Percentiles rank a stretch among this genome's conserved stretches.
Evolutionary conservation across 2,888 invertebrate genomes (phyloP).

Genomic region (Piscicola geometra): DNA sequence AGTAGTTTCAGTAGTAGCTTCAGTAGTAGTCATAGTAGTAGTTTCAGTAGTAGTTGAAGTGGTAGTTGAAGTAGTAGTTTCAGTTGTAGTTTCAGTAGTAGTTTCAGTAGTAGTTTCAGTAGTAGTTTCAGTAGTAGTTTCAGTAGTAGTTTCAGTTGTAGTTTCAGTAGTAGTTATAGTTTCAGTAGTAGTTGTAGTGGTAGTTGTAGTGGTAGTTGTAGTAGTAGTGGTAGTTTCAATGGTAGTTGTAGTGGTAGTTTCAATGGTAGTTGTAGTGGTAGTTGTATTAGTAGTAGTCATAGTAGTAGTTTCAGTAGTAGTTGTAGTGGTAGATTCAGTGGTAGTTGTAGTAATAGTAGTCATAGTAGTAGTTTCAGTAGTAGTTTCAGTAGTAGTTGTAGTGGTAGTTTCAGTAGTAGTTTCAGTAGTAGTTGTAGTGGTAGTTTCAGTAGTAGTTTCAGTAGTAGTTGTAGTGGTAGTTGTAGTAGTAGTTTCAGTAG

Average conservation of each 20-base stretch:
- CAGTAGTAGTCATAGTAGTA: background rate
- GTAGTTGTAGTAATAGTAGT: constrained; percentile 10
- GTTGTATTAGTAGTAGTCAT: background rate
- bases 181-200: constrained; percentile 36
- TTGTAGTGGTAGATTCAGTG: background rate
- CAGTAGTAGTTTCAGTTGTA: constrained; percentile 33
- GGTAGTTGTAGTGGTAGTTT: constrained; percentile 41
- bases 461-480: constrained; percentile 36
- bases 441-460: constrained; percentile 33
- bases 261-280: background rate
- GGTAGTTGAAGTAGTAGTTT: too few species aligned
- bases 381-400: constrained; percentile 36
- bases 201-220: constrained; percentile 37
- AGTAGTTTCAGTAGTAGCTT: constrained; percentile 35
- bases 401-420: constrained; percentile 37
- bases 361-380: constrained; percentile 1
- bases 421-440: constrained; percentile 36
- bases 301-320: constrained; percentile 4
- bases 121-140: constrained; percentile 31
- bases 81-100: too few species aligned
- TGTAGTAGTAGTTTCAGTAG: background rate
- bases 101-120: constrained; percentile 15
- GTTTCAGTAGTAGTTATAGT: constrained; percentile 28
- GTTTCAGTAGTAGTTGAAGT: too few species aligned
- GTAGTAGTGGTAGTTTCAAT: constrained; percentile 17